phyloP scores from a whole-genome alignment of 1,140 invertebrate species.

The Tetraneura akinire region DNA sequence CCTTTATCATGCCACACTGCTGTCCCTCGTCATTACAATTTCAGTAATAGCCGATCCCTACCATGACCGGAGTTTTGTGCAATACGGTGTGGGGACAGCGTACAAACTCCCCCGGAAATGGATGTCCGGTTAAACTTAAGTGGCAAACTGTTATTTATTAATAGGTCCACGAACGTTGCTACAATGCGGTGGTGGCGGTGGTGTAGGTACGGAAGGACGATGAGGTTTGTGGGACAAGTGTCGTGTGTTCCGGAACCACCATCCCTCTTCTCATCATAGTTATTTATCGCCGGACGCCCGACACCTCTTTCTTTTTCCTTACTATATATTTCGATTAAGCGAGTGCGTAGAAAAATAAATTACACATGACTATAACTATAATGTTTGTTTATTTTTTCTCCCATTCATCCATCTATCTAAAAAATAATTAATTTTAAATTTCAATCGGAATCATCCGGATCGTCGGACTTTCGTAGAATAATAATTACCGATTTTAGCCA shows the following conservation, averaged over 20 bases:
- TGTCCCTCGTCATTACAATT: conserved; percentile 43
- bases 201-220: not conserved
- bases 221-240: conserved; percentile 5
- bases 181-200: not conserved
- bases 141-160: conserved; percentile 50
- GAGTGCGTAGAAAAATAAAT: too few relatives aligned
- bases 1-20: not conserved
- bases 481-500: too few relatives aligned
- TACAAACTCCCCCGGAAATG: not conserved
- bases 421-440: too few relatives aligned
- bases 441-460: too few relatives aligned
- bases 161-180: conserved; percentile 5
- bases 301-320: conserved; percentile 21
- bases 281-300: not conserved
- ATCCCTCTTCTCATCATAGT: not conserved
- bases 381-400: too few relatives aligned
- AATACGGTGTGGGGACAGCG: not conserved
- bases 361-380: too few relatives aligned
- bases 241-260: not conserved
- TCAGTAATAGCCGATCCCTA: conserved; percentile 32
- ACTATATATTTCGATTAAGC: conserved; percentile 17
- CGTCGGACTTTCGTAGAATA: too few relatives aligned
- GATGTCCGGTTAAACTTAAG: conserved; percentile 37
- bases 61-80: not conserved
- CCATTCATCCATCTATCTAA: too few relatives aligned